Conservation (phyloP, 2,113 vertebrate genomes). For the Corythornis vintsioides region DNA sequence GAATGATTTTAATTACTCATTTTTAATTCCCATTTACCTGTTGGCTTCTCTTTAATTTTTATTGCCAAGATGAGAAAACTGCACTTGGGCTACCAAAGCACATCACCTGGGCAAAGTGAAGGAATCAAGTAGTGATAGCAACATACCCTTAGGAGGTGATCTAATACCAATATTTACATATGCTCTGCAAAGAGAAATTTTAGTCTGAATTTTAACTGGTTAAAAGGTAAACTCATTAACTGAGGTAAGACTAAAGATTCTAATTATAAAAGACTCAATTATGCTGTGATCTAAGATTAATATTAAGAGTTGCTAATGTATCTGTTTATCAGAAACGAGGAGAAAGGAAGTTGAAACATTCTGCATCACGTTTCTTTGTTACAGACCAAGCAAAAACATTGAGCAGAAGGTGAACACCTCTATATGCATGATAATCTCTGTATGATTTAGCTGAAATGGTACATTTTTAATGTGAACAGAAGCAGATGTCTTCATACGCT, state of each 20-base stretch:
- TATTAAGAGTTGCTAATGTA: neutral
- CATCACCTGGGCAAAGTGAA: neutral
- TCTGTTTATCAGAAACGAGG: neutral
- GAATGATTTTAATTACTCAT: neutral
- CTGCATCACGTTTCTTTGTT: neutral
- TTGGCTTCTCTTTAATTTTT: neutral
- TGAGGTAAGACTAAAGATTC: neutral
- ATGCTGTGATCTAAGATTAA: neutral
- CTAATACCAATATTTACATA: neutral
- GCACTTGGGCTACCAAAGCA: neutral
- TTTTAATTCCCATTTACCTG: neutral
- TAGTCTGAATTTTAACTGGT: neutral
- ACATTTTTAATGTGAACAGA: neutral
- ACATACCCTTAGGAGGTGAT: neutral
- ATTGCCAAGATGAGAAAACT: neutral
- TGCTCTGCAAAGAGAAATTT: neutral
- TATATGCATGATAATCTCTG: too few relatives aligned
- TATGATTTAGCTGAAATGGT: neutral
- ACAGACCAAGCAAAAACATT: too few relatives aligned
- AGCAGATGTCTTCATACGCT: neutral
- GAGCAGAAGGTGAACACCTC: too few relatives aligned
- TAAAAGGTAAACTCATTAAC: neutral
- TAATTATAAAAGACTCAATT: neutral
- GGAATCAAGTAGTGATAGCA: neutral
- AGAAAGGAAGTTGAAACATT: neutral